Evolutionary conservation across 2,888 invertebrate species (phyloP), one percentile per base, ranked within the genome.

Genomic region (Dysmachus trigonus): DNA sequence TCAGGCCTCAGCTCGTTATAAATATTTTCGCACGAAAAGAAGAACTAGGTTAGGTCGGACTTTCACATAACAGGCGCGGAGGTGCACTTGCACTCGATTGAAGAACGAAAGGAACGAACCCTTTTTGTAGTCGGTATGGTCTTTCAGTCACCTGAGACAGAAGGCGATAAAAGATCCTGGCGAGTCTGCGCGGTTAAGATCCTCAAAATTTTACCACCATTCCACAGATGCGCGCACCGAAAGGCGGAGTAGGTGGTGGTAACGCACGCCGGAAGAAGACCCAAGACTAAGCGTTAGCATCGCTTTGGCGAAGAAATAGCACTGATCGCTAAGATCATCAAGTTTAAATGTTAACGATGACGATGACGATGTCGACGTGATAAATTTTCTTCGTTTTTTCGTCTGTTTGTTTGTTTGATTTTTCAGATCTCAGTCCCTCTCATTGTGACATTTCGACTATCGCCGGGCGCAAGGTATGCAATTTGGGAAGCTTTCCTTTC

Each of bases 1-100:
- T 82, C 62, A 62, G 62, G 47, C 47, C 51, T 62, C 62, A 81
- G 79, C 79, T 81, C 81, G 81, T 53, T 62, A 82, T 82, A 82
- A 82, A 51, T 82, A 82, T 82, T 77, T 51, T 62, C 53, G 62
- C 33, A 53, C 62, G 10, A 22, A 38, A 41, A 41, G 13, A 41
- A 41, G 62, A 82, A 62, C 10, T 82, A 82, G 81, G 81, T 82
- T 82, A 82, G 31, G 62, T 62, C 15, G 47, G 22, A 82, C 27
- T 62, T 27, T 13, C 22, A 62, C 77, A 77, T 47, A 27, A 76
- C 22, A 76, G 33, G 53, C 22, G 22, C 53, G 7, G 1, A 10
- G 13, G 10, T 62, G 27, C 27, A 47, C 47, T 47, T 47, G 1
- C 47, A n/a, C 4, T 15, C 15, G 13, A 41, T 13, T 15, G 18